phyloP scores from a whole-genome alignment of 2,113 vertebrate species.

The Hippocampus guttulatus region DNA sequence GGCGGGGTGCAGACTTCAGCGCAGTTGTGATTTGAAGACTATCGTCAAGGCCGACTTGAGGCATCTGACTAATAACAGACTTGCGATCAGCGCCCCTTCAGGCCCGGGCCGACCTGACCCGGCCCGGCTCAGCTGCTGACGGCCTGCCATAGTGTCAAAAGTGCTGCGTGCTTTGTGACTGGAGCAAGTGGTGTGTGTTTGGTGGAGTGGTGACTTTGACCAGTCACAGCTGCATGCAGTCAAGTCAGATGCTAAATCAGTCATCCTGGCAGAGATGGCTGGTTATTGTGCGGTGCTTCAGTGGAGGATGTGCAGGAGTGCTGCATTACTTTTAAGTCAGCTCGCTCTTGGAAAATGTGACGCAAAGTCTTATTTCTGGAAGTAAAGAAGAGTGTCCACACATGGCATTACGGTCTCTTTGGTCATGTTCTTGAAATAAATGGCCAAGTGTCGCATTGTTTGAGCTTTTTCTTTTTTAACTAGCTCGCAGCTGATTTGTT shows the following conservation, averaged over 20 bases:
- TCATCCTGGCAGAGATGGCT: not conserved
- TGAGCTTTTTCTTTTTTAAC: not conserved
- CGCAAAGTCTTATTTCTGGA: not conserved
- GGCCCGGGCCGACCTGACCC: slow-evolving; percentile 27
- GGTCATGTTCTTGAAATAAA: not conserved
- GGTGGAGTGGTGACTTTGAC: not conserved
- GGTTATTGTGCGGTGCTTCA: not conserved
- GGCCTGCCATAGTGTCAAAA: slow-evolving; percentile 47
- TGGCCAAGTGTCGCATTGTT: not conserved
- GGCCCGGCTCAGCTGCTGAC: slow-evolving; percentile 42
- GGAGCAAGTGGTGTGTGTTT: slow-evolving; percentile 23
- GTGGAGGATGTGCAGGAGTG: not conserved
- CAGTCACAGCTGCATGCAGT: not conserved
- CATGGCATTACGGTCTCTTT: not conserved
- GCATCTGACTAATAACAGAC: slow-evolving; percentile 15
- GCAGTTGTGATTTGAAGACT: not conserved
- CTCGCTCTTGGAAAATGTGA: not conserved
- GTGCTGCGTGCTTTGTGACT: slow-evolving; percentile 34
- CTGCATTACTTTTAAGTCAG: not conserved
- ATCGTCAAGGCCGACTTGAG: not conserved
- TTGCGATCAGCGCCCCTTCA: slow-evolving; percentile 11
- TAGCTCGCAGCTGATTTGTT: too few relatives aligned
- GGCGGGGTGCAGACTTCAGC: too few relatives aligned
- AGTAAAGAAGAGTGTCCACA: not conserved
- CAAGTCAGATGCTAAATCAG: not conserved